Conservation (phyloP, 2,888 invertebrate genomes). For the Bursaphelenchus okinawaensis region DNA sequence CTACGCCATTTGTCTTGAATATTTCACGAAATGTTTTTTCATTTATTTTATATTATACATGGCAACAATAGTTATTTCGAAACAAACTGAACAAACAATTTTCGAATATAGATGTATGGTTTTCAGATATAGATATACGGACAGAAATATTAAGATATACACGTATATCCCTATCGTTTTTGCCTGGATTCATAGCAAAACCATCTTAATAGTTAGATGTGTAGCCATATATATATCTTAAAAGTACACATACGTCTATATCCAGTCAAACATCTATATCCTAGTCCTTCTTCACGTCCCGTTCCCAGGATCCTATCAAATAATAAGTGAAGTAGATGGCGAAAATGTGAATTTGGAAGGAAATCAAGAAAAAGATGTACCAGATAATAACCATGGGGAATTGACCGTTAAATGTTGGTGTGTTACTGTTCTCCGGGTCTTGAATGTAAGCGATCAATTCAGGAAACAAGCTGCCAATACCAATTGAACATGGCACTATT, state of each 20-base stretch:
- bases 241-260: no score
- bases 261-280: no score
- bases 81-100: slow-evolving; percentile 6
- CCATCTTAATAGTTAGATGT: no score
- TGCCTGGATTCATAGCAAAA: no score
- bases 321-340: slow-evolving; percentile 51
- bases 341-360: slow-evolving; percentile 53
- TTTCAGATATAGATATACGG: not conserved
- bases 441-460: slow-evolving; percentile 48
- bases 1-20: not conserved
- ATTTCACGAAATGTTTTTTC: not conserved
- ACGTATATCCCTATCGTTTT: no score
- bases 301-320: slow-evolving; percentile 41
- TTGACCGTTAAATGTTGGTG: slow-evolving; percentile 50
- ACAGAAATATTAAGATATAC: no score
- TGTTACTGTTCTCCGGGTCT: slow-evolving; percentile 41
- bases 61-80: slow-evolving; percentile 5
- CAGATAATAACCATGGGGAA: slow-evolving; percentile 55
- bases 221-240: no score
- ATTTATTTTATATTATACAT: not conserved
- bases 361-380: slow-evolving; percentile 55
- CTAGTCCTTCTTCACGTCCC: slow-evolving; percentile 19
- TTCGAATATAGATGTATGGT: not conserved
- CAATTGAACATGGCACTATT: slow-evolving; percentile 42
- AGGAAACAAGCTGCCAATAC: slow-evolving; percentile 48